phyloP scores from a whole-genome alignment of 30 jellyfish, hydroid and myxozoan species.

The Pelagia noctiluca region DNA sequence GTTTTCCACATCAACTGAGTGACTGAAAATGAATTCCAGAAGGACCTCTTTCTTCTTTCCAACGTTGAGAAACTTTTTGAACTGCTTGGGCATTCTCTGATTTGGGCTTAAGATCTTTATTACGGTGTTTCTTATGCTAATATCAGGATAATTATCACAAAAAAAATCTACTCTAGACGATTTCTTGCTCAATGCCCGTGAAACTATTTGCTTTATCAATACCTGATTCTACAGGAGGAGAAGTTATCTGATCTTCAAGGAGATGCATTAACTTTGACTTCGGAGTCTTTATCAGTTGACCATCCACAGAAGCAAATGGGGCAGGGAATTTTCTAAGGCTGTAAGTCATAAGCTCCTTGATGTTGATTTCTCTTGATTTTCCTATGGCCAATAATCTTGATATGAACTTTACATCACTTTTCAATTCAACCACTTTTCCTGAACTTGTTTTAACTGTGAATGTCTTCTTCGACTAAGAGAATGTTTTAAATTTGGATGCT shows the following conservation, averaged over 20 bases:
- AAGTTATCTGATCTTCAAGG: not conserved
- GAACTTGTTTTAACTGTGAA: slow-evolving; percentile 5
- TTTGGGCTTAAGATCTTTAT: no score
- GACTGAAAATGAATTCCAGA: slow-evolving; percentile 6
- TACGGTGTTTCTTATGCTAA: no score
- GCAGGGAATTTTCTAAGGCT: slow-evolving; percentile 25
- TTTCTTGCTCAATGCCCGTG: no score
- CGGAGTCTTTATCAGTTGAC: slow-evolving; percentile 22
- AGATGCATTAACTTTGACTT: slow-evolving; percentile 33
- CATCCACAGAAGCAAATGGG: slow-evolving; percentile 40
- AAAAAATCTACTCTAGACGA: no score
- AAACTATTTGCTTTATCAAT: no score
- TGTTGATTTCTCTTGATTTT: slow-evolving; percentile 28
- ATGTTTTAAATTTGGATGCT: slow-evolving; percentile 23
- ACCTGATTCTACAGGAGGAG: not conserved
- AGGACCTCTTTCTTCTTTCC: slow-evolving; percentile 56
- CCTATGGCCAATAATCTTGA: slow-evolving; percentile 39
- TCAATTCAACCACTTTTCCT: slow-evolving; percentile 38
- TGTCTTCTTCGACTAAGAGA: not conserved
- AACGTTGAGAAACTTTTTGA: slow-evolving; percentile 25
- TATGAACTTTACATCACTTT: slow-evolving; percentile 9
- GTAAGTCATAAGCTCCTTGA: slow-evolving; percentile 33
- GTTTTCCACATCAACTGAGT: not conserved
- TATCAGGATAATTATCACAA: no score
- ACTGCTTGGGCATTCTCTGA: slow-evolving; percentile 55